These are phyloP conservation scores for Lycodopsis pacificus DNA, from an alignment of 2,797 vertebrate species.

Conservation along the genomic window DNA sequence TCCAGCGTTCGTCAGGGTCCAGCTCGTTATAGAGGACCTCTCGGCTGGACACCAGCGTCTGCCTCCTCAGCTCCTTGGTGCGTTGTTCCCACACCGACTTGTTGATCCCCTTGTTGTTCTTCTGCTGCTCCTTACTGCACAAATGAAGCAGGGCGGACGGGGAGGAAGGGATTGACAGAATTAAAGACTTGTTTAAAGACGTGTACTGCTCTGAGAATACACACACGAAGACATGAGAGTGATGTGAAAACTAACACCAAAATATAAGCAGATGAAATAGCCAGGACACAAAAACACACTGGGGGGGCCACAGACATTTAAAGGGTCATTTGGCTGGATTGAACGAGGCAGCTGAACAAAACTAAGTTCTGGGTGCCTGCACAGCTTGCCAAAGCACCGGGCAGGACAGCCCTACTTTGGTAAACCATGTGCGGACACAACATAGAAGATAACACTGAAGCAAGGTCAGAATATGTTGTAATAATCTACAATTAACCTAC, in stretches of 20 bases:
- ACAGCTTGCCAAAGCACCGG: conserved; percentile 68
- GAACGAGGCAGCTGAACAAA: conserved; percentile 43
- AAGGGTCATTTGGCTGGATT: conserved; percentile 61
- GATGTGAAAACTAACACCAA: conserved; percentile 72
- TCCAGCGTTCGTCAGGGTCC: conserved; percentile 94
- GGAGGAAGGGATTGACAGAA: conserved; percentile 3
- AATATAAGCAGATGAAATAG: conserved; percentile 72
- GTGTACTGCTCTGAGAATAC: conserved; percentile 4
- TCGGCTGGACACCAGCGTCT: conserved; percentile 92
- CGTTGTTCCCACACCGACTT: conserved; percentile 97
- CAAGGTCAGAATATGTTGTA: conserved; percentile 40
- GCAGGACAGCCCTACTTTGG: conserved; percentile 58
- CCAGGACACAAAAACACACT: conserved; percentile 68
- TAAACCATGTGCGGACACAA: conserved; percentile 61
- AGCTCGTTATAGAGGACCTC: conserved; percentile 94
- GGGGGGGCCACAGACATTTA: conserved; percentile 55
- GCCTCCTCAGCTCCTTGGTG: conserved; percentile 92
- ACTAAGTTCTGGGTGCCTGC: conserved; percentile 52
- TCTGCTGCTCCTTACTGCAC: conserved; percentile 93
- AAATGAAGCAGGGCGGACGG: conserved; percentile 35
- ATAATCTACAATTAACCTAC: conserved; percentile 12
- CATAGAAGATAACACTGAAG: conserved; percentile 62
- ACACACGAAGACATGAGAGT: conserved; percentile 59
- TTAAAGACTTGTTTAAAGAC: conserved; percentile 31
- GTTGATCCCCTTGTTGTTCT: conserved; percentile 87